Percentiles rank a stretch among this genome's conserved stretches.
Conservation (phyloP, 2,888 invertebrate species). For the Drosophila mulleri region DNA sequence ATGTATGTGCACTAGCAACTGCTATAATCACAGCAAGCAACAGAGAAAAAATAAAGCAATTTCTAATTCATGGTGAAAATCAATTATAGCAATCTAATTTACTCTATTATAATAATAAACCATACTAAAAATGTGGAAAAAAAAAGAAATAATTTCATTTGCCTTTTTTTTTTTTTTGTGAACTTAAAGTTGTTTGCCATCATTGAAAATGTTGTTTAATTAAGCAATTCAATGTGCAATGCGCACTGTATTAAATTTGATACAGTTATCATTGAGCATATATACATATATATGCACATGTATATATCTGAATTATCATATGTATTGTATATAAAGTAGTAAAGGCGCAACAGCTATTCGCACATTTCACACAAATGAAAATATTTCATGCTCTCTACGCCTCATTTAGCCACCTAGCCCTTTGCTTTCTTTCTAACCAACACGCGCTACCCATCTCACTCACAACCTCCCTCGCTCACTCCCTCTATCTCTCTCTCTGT, state of each 20-base stretch:
- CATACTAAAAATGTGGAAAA: neutral
- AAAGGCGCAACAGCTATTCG: neutral
- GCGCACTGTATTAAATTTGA: neutral
- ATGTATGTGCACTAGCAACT: conserved; percentile 5
- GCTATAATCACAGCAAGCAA: conserved; percentile 17
- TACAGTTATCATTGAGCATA: neutral
- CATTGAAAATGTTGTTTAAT: conserved; percentile 59
- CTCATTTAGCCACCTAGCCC: conserved; percentile 7
- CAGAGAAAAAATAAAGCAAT: conserved; percentile 28
- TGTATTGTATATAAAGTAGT: neutral
- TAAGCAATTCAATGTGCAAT: conserved; percentile 50
- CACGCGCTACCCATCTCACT: neutral
- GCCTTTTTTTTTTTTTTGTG: conserved; percentile 18
- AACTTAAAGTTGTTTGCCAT: conserved; percentile 16
- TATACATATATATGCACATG: neutral
- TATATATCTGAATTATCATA: conserved; percentile 1
- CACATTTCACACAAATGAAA: conserved; percentile 49
- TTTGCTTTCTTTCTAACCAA: neutral
- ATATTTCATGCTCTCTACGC: conserved; percentile 43
- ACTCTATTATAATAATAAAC: conserved; percentile 34
- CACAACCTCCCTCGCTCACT: neutral
- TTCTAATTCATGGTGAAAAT: conserved; percentile 58
- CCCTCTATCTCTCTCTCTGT: neutral
- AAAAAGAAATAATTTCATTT: conserved; percentile 11
- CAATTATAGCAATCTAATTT: conserved; percentile 43